Percentiles rank a stretch among this genome's conserved stretches.
These are phyloP conservation scores for Siniperca knerii DNA, from an alignment of 2,113 vertebrate species.

Conservation along the genomic window DNA sequence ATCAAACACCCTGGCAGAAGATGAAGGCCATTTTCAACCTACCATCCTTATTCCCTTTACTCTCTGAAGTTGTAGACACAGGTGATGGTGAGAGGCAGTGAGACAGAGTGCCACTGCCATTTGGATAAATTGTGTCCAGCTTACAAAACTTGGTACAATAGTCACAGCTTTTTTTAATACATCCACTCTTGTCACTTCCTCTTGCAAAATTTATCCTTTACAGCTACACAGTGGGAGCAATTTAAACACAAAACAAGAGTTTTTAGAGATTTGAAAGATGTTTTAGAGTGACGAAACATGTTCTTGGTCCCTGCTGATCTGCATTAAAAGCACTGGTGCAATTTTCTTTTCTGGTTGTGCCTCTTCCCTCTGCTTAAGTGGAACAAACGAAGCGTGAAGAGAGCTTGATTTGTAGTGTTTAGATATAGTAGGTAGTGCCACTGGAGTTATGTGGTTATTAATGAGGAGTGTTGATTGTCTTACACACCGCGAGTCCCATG, in stretches of 20 bases:
- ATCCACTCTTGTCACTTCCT: not conserved
- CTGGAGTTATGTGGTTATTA: slow-evolving; percentile 44
- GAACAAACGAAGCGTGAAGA: slow-evolving; percentile 33
- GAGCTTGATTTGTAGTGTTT: slow-evolving; percentile 33
- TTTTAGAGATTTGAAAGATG: slow-evolving; percentile 6
- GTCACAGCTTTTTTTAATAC: not conserved
- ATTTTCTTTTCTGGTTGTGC: slow-evolving; percentile 21
- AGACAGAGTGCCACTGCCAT: not conserved
- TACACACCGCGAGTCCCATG: slow-evolving; percentile 38
- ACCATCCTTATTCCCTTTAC: slow-evolving; percentile 11
- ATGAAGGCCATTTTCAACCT: slow-evolving; percentile 39
- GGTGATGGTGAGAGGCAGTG: slow-evolving; percentile 1
- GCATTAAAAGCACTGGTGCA: slow-evolving; percentile 17
- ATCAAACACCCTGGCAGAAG: slow-evolving; percentile 44
- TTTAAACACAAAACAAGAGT: slow-evolving; percentile 3
- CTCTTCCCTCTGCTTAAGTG: slow-evolving; percentile 20
- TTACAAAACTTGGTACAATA: not conserved
- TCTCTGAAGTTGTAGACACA: slow-evolving; percentile 19
- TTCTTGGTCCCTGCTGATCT: slow-evolving; percentile 17
- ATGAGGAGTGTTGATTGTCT: slow-evolving; percentile 43
- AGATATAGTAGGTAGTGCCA: not conserved
- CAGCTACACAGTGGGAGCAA: not conserved
- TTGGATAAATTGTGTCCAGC: slow-evolving; percentile 9
- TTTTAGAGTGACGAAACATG: slow-evolving; percentile 12
- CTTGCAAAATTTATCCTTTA: not conserved